phyloP scores from a whole-genome alignment of 2,113 vertebrate species.

The Cariama cristata region DNA sequence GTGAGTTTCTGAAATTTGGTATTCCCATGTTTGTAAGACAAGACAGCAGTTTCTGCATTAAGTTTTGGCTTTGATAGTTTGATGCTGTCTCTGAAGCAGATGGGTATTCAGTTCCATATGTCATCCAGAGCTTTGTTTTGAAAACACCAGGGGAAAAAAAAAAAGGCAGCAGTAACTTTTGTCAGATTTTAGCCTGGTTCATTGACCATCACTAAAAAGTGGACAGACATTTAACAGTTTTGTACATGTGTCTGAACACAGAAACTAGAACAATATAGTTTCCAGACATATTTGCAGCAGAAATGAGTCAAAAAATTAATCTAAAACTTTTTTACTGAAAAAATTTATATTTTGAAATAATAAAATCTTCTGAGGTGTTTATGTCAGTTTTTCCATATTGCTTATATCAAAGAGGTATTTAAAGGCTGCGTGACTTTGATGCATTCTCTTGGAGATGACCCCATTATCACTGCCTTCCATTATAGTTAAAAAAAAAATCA shows the following conservation, averaged over 20 bases:
- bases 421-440: neutral
- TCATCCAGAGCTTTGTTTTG: conserved; percentile 20
- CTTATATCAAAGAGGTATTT: neutral
- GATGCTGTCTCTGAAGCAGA: conserved; percentile 25
- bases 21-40: conserved; percentile 41
- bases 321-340: neutral
- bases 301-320: neutral
- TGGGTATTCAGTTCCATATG: conserved; percentile 22
- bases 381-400: neutral
- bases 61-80: conserved; percentile 34
- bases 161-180: neutral
- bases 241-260: neutral
- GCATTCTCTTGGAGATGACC: neutral
- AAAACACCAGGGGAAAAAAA: neutral
- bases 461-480: neutral
- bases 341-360: neutral
- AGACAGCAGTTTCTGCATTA: conserved; percentile 34
- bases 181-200: neutral
- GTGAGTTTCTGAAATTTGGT: conserved; percentile 42
- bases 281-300: neutral
- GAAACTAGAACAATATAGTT: neutral
- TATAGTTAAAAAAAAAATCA: neutral
- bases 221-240: neutral
- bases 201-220: neutral
- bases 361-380: neutral